Percentiles rank a stretch among this genome's conserved stretches.
Conservation (phyloP, 2,888 invertebrate genomes). For the Diarsia dahlii region DNA sequence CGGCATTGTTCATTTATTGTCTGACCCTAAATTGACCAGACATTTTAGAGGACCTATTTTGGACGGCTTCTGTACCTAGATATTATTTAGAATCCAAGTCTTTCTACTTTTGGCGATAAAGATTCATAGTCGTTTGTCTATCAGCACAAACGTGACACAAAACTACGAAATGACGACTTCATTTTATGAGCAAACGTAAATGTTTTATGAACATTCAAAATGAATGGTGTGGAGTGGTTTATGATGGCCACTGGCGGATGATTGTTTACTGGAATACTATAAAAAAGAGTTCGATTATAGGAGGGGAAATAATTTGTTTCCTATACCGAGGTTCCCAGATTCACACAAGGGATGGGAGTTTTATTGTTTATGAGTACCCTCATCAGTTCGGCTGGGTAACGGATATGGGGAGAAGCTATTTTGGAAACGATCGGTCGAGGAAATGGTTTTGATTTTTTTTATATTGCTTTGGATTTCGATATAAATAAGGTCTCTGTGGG, state of each 20-base stretch:
- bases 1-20: background rate
- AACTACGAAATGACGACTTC: constrained; percentile 5
- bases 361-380: constrained; percentile 15
- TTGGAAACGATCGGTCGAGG: background rate
- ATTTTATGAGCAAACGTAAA: constrained; percentile 53
- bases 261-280: constrained; percentile 42
- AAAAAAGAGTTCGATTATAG: constrained; percentile 28
- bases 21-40: background rate
- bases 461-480: background rate
- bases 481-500: background rate
- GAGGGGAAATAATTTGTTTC: constrained; percentile 43
- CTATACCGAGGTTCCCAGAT: constrained; percentile 1
- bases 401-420: constrained; percentile 11
- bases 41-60: background rate
- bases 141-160: constrained; percentile 42
- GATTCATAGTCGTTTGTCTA: background rate
- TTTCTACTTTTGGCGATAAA: background rate
- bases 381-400: background rate
- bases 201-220: constrained; percentile 56
- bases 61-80: background rate
- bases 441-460: constrained; percentile 16
- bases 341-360: constrained; percentile 5
- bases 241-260: constrained; percentile 5
- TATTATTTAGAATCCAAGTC: background rate
- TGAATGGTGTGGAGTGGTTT: constrained; percentile 41